These are phyloP conservation scores for Tychaedon coryphoeus DNA, from an alignment of 2,113 vertebrate genomes.

Conservation along the genomic window DNA sequence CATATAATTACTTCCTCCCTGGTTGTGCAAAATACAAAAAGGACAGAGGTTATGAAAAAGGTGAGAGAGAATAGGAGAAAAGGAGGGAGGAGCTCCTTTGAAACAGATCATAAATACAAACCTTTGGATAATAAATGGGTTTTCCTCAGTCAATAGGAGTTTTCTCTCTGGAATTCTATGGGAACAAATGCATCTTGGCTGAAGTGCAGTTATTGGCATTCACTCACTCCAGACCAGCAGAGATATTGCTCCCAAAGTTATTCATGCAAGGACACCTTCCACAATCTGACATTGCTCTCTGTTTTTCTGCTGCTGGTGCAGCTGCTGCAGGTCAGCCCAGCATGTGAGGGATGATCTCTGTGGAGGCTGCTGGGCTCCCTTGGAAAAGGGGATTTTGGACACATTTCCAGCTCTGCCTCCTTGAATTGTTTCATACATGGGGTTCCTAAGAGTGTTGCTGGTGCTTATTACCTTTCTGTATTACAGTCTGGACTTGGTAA, in stretches of 20 bases:
- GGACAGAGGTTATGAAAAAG: background rate
- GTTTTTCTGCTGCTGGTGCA: background rate
- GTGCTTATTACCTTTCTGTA: background rate
- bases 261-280: background rate
- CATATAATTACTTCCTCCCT: background rate
- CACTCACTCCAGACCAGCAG: background rate
- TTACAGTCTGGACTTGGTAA: background rate
- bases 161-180: background rate
- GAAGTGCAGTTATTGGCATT: background rate
- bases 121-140: background rate
- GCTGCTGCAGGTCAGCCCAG: background rate
- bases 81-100: background rate
- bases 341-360: rapidly evolving
- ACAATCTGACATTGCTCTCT: background rate
- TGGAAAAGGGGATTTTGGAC: background rate
- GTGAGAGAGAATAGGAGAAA: background rate
- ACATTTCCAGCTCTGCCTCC: background rate
- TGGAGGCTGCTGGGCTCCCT: background rate
- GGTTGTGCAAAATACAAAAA: background rate
- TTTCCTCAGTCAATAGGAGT: background rate
- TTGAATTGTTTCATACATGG: background rate
- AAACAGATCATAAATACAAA: background rate
- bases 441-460: background rate
- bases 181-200: background rate
- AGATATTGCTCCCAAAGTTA: background rate